These are phyloP conservation scores for Cladorhizidae sp. DNA, from an alignment of 37 sponge, comb jelly and placozoan genomes.

Conservation along the genomic window DNA sequence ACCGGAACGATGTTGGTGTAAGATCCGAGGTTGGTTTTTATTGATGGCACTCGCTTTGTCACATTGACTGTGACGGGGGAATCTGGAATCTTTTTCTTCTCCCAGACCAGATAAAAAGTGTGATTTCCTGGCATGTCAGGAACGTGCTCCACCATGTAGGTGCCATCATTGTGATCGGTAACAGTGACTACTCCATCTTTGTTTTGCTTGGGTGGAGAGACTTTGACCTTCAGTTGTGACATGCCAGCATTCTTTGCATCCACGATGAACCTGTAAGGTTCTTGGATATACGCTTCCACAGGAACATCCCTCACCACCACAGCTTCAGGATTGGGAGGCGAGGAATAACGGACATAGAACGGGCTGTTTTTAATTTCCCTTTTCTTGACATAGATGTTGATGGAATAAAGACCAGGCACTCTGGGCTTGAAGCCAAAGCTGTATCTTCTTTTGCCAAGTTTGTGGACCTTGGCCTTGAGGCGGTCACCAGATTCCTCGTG, in stretches of 20 bases:
- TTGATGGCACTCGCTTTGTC: slow-evolving; percentile 5
- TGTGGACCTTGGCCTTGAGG: slow-evolving; percentile 52
- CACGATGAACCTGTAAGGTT: slow-evolving; percentile 34
- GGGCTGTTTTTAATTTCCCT: slow-evolving; percentile 38
- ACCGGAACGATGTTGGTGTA: slow-evolving; percentile 17
- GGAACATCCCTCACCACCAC: slow-evolving; percentile 27
- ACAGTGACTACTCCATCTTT: slow-evolving; percentile 12
- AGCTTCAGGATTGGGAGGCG: slow-evolving; percentile 27
- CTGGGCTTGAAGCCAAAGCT: slow-evolving; percentile 44
- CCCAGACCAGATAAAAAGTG: slow-evolving; percentile 35
- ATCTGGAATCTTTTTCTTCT: slow-evolving; percentile 27
- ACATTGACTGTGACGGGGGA: slow-evolving; percentile 47
- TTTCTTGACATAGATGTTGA: slow-evolving; percentile 20
- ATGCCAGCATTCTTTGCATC: slow-evolving; percentile 68
- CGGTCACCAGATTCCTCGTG: neutral
- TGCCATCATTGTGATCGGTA: slow-evolving; percentile 40
- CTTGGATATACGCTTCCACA: slow-evolving; percentile 19
- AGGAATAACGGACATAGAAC: slow-evolving; percentile 15
- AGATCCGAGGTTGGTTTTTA: slow-evolving; percentile 5
- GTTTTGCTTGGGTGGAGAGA: slow-evolving; percentile 19
- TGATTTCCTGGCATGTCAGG: slow-evolving; percentile 50
- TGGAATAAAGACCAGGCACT: slow-evolving; percentile 48
- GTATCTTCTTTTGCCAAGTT: slow-evolving; percentile 28
- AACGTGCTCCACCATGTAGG: slow-evolving; percentile 30
- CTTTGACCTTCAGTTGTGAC: slow-evolving; percentile 46